Percentiles rank a stretch among this genome's conserved stretches.
Evolutionary conservation across 2,797 vertebrate species (phyloP).

Genomic region (Vireo griseus): DNA sequence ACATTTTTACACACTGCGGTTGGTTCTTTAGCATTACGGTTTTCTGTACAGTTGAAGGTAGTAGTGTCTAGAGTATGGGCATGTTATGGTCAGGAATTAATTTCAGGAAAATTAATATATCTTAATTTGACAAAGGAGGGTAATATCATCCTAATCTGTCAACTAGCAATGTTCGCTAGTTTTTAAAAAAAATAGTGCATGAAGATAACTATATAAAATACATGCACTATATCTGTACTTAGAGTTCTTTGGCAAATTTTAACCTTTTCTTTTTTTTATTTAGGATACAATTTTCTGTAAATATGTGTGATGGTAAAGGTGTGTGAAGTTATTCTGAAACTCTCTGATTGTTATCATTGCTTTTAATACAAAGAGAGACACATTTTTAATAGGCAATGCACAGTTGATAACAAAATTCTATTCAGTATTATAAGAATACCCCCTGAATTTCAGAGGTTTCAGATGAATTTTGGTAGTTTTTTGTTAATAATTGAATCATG

Average conservation of each 20-base stretch:
- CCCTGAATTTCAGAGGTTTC: background rate
- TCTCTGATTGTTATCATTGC: background rate
- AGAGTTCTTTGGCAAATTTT: background rate
- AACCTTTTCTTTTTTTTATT: background rate
- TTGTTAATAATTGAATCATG: background rate
- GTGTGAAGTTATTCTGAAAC: background rate
- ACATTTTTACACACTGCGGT: background rate
- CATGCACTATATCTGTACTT: fast-evolving
- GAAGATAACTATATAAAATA: background rate
- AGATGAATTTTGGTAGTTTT: background rate
- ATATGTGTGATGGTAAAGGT: background rate
- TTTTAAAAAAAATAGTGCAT: background rate
- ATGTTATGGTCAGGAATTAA: background rate
- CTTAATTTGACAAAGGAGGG: background rate
- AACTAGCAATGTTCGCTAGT: background rate
- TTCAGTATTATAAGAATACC: background rate
- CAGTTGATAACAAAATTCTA: background rate
- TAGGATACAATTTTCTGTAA: background rate
- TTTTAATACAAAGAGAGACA: background rate
- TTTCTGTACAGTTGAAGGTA: background rate
- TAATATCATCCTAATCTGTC: background rate
- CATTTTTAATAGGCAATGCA: background rate
- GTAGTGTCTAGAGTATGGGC: background rate
- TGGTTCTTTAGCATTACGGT: background rate
- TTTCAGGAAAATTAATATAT: background rate